These are phyloP conservation scores for Mungos mungo DNA, from an alignment of 2,113 vertebrate species.

Conservation along the genomic window DNA sequence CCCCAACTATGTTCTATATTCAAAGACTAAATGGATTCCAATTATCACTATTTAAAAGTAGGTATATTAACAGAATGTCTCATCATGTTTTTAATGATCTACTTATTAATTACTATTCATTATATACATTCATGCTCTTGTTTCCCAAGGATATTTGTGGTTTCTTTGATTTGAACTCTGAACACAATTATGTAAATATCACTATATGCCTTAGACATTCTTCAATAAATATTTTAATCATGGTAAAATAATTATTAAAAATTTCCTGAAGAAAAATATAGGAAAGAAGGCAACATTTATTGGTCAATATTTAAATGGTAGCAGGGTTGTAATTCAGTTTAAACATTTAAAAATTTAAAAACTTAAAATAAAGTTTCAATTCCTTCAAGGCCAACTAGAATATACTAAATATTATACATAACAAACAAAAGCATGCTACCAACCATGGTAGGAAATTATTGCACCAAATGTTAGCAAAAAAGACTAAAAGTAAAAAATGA, in stretches of 20 bases:
- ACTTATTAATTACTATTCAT: conserved; percentile 4
- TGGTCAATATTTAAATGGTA: not conserved
- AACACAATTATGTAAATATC: not conserved
- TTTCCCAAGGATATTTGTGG: conserved; percentile 40
- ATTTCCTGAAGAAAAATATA: not conserved
- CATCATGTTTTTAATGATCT: not conserved
- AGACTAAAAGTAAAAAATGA: not conserved
- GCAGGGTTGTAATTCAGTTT: not conserved
- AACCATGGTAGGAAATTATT: not conserved
- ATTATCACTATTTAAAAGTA: not conserved
- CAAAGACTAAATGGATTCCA: conserved; percentile 21
- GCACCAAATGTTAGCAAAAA: not conserved
- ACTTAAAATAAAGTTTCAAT: not conserved
- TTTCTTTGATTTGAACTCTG: conserved; percentile 29
- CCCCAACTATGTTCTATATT: not conserved
- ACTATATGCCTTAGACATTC: not conserved
- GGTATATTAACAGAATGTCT: conserved; percentile 20
- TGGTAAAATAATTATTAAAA: not conserved
- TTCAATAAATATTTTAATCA: not conserved
- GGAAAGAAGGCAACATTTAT: not conserved
- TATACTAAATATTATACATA: not conserved
- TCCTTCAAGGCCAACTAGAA: not conserved
- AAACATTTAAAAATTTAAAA: not conserved
- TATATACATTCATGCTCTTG: not conserved
- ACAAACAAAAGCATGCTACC: not conserved